Evolutionary conservation across 2,113 vertebrate species (phyloP).

Genomic region (Phasianus colchicus): DNA sequence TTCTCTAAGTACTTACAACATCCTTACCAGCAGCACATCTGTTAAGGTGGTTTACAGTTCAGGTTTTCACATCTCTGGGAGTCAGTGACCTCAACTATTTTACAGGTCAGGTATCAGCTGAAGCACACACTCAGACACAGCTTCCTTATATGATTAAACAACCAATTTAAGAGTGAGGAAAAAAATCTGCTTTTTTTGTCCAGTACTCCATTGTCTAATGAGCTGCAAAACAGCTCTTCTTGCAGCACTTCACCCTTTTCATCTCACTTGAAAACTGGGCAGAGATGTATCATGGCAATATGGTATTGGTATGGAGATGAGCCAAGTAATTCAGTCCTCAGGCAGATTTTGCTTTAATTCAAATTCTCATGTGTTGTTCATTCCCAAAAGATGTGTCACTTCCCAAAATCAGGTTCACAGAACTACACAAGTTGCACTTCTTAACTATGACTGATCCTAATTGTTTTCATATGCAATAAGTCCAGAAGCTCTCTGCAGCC

Average conservation of each 20-base stretch:
- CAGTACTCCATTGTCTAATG: not conserved
- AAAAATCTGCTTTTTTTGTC: not conserved
- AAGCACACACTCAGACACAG: not conserved
- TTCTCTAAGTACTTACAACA: not conserved
- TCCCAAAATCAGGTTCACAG: not conserved
- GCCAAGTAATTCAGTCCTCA: not conserved
- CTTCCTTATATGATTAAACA: not conserved
- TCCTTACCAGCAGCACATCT: not conserved
- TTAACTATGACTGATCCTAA: not conserved
- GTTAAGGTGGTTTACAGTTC: not conserved
- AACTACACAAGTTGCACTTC: not conserved
- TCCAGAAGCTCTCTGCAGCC: not conserved
- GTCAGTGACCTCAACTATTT: not conserved
- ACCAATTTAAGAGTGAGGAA: not conserved
- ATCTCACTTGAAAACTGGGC: not conserved
- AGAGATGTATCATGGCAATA: not conserved
- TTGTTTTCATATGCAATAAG: conserved; percentile 37
- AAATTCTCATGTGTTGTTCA: not conserved
- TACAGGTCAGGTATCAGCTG: not conserved
- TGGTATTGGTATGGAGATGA: not conserved
- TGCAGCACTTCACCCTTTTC: not conserved
- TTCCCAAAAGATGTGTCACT: not conserved
- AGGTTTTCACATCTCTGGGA: not conserved
- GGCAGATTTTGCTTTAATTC: not conserved
- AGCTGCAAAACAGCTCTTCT: not conserved